Base-by-base conservation (phyloP, 1,140 invertebrate genomes). In the Mercenaria mercenaria region DNA sequence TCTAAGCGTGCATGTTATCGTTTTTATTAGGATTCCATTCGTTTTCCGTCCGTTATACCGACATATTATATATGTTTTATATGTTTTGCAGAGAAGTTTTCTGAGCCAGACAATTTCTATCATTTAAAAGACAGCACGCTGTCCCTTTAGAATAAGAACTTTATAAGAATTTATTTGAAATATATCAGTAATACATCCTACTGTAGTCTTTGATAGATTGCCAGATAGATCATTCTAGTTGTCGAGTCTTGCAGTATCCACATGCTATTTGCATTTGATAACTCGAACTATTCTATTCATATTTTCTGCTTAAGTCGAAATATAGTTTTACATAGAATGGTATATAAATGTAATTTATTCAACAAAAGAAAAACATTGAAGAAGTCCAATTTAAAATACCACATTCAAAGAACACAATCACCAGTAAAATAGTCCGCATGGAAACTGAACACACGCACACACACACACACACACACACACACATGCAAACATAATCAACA, bases 161-260 rank as follows among this genome's bases (percentile, higher is more conserved):
- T 64, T 64, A 64, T 64, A 64, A 64, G 59, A 64, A 26, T 64
- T 20, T 64, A 64, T 64, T 64, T 64, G 59, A 64, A 29, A 64
- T 15, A 26, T n/a, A 26, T 64, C 59, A n/a, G 59, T 11, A 29
- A 64, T 64, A 29, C 20, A 64, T 64, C 59, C 10, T 64, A 64
- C 1, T 64, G 10, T 26, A 64, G 52, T 8, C n/a, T 23, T 64
- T 29, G n/a, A 64, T 64, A n/a, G 59, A 64, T 64, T 64, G 26
- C 10, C 10, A 11, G n/a, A 29, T 64, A 10, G 59, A 64, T 29
- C 1, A 29, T 1, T 64, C 26, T 64, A 29, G 15, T 56, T 11
- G 15, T 23, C 10, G 8, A 56, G 52, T 13, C 52, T 56, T 18
- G 20, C 52, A 20, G 52, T 23, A 11, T 8, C n/a, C 20, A 56